Base-by-base conservation (phyloP, 2,888 invertebrate genomes). In the Resseliella maxima region DNA sequence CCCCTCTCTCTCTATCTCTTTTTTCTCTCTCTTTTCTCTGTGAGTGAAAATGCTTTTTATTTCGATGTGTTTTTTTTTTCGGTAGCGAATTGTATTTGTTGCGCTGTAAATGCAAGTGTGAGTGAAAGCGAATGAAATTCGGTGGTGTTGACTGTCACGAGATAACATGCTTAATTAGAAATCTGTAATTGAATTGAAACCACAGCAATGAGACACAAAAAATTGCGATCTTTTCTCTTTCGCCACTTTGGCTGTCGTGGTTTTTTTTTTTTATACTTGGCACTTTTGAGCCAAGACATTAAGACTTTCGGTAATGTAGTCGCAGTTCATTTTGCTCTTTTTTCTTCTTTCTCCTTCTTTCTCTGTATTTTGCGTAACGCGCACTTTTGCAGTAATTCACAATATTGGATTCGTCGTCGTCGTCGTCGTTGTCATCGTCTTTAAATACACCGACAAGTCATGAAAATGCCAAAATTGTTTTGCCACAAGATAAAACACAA, bases 111-210 rank as follows among this genome's bases (percentile, higher is more conserved):
- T 21, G 72, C 1, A 35, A 72, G 72, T 3, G 72, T 15, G n/a
- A 15, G 12, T 72, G 31, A 59, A 35, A 35, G 18, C 15, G 59
- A 59, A 59, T 72, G 15, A 8, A 50, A 50, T 72, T 72, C 72
- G 72, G 72, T 72, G 72, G 72, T 15, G 72, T 27, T 72, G 72
- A n/a, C 72, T 72, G 72, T 72, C 72, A 72, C 72, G 35, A 72
- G 72, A 72, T 72, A 72, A 31, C 72, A 72, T 72, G 72, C 72
- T 72, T 72, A 72, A 72, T 72, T 72, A 72, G 72, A 72, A 27
- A 72, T 72, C 72, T 72, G 72, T 72, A 72, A 72, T 72, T 72
- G 72, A 72, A 72, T 72, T 72, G 72, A 72, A 72, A 72, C 31
- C 27, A 72, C 31, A 31, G 72, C 72, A n/a, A n/a, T n/a, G n/a